Conservation (phyloP, 2,113 vertebrate species). For the Gasterosteus nipponicus region DNA sequence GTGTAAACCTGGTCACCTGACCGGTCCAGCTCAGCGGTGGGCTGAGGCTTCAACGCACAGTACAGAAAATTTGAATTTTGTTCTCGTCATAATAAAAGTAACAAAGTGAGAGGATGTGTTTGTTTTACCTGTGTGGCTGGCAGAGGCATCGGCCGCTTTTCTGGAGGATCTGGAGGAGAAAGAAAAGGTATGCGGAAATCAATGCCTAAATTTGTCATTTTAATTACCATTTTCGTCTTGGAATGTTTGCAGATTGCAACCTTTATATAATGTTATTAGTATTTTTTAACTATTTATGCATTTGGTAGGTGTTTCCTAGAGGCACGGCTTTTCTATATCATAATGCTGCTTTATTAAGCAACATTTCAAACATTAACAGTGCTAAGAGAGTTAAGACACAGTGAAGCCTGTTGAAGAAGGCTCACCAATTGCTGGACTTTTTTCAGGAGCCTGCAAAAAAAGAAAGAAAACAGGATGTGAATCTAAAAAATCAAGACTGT, state of each 20-base stretch:
- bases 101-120: background rate
- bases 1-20: conserved; percentile 88
- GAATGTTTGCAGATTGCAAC: background rate
- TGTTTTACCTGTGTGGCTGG: conserved; percentile 72
- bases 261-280: background rate
- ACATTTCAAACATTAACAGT: background rate
- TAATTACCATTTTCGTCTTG: background rate
- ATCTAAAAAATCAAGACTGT: background rate
- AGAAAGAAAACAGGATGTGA: background rate
- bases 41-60: conserved; percentile 58
- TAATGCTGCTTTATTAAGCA: background rate
- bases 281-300: background rate
- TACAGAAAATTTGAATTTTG: background rate
- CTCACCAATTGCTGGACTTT: conserved; percentile 83
- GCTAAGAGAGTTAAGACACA: background rate
- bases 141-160: conserved; percentile 79
- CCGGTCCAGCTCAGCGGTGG: conserved; percentile 92
- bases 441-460: conserved; percentile 77
- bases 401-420: background rate
- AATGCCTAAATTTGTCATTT: background rate
- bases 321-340: background rate
- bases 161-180: conserved; percentile 77
- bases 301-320: background rate
- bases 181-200: background rate
- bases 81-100: background rate